A percentile compares a stretch with the other conserved stretches of the same genome.
These are phyloP conservation scores for Apeltes quadracus DNA, from an alignment of 2,113 vertebrate species.

Conservation along the genomic window DNA sequence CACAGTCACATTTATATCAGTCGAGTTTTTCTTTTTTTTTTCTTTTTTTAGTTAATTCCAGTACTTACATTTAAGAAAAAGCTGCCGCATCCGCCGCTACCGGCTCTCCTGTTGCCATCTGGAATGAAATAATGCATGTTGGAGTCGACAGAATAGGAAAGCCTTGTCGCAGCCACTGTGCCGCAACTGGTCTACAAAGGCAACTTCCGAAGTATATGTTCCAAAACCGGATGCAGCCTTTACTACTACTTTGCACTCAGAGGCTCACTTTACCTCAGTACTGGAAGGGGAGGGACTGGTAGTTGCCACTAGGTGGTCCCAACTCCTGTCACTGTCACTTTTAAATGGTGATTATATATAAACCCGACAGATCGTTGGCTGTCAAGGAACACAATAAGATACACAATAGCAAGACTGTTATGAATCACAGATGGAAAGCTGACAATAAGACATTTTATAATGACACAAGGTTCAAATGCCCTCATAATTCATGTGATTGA, in stretches of 20 bases:
- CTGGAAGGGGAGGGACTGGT: neutral
- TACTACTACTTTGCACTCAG: neutral
- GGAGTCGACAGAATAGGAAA: too few relatives aligned
- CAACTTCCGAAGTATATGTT: too few relatives aligned
- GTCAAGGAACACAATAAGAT: neutral
- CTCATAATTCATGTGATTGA: neutral
- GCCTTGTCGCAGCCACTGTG: too few relatives aligned
- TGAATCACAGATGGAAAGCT: neutral
- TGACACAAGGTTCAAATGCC: neutral
- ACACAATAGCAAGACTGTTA: neutral
- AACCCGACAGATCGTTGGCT: neutral
- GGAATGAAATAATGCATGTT: too few relatives aligned
- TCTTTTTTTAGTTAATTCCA: too few relatives aligned
- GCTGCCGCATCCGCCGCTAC: too few relatives aligned
- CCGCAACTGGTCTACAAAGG: too few relatives aligned
- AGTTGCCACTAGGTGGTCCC: neutral
- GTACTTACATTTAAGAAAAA: too few relatives aligned
- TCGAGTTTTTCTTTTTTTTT: too few relatives aligned
- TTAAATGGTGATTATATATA: neutral
- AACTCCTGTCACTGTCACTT: neutral
- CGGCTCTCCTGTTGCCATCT: too few relatives aligned
- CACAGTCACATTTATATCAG: too few relatives aligned
- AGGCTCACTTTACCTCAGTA: neutral
- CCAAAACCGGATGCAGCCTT: neutral
- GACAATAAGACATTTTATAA: neutral